phyloP scores from a whole-genome alignment of 2,113 vertebrate genomes.

The Vimba vimba region DNA sequence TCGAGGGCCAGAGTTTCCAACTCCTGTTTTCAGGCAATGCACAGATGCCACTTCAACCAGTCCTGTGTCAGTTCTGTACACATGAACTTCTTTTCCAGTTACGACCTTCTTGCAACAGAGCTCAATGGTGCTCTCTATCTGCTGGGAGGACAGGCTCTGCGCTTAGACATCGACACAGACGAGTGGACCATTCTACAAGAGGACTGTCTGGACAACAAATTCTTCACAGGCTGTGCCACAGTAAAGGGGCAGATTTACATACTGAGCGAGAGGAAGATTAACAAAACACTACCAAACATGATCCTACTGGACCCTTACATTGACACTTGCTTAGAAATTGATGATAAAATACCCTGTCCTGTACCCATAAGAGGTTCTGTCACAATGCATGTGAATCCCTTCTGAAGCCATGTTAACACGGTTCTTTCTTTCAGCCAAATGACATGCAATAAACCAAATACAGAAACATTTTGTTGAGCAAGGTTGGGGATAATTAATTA shows the following conservation, averaged over 20 bases:
- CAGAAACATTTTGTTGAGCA: neutral
- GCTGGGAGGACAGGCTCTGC: conserved; percentile 82
- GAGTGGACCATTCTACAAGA: conserved; percentile 84
- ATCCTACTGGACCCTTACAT: conserved; percentile 84
- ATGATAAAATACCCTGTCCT: conserved; percentile 80
- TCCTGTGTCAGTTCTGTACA: neutral
- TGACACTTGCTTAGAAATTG: conserved; percentile 79
- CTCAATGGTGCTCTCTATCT: conserved; percentile 86
- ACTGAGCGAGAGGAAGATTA: conserved; percentile 81
- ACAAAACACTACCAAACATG: conserved; percentile 75
- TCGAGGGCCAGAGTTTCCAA: neutral
- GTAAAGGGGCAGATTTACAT: conserved; percentile 82
- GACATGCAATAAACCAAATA: neutral
- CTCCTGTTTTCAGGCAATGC: neutral
- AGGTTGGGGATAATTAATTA: neutral
- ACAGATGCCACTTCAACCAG: neutral
- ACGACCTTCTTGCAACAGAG: conserved; percentile 83
- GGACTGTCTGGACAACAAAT: conserved; percentile 78
- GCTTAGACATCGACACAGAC: conserved; percentile 82
- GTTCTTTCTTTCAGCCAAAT: neutral
- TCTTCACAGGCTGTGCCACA: conserved; percentile 85
- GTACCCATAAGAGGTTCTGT: conserved; percentile 83
- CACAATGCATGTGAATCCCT: conserved; percentile 64
- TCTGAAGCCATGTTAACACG: neutral
- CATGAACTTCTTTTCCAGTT: conserved; percentile 68